phyloP scores from a whole-genome alignment of 2,113 vertebrate genomes.

The Aramus guarauna region DNA sequence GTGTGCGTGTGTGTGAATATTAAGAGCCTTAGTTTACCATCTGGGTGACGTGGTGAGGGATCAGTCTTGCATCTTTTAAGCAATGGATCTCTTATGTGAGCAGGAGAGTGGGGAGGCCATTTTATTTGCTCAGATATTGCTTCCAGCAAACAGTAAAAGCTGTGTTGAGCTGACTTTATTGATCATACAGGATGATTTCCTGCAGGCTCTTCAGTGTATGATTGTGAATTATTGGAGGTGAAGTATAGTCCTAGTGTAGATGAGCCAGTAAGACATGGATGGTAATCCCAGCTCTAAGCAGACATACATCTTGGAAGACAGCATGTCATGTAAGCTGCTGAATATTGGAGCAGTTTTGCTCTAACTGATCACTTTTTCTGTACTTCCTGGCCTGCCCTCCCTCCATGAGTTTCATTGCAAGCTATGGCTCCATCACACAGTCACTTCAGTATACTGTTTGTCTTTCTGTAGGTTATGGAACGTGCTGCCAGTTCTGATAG shows the following conservation, averaged over 20 bases:
- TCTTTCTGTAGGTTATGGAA: not conserved
- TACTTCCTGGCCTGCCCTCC: not conserved
- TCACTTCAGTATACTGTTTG: not conserved
- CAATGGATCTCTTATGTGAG: not conserved
- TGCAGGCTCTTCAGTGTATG: not conserved
- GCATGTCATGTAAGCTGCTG: not conserved
- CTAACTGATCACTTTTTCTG: not conserved
- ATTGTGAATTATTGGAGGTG: not conserved
- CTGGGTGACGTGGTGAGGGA: accelerated
- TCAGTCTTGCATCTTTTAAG: not conserved
- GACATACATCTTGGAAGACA: not conserved
- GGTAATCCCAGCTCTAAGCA: not conserved
- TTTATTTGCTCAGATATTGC: not conserved
- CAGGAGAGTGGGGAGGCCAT: not conserved
- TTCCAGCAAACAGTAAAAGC: not conserved
- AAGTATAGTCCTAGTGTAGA: not conserved
- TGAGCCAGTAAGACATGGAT: not conserved
- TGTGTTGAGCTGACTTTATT: not conserved
- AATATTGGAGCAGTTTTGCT: not conserved
- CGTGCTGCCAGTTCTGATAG: not conserved
- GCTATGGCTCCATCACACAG: not conserved
- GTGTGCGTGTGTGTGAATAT: not conserved
- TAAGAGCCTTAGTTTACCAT: not conserved
- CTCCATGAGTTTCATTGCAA: not conserved
- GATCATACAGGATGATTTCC: not conserved